A percentile compares a stretch with the other conserved stretches of the same genome.
These are phyloP conservation scores for Phycodurus eques DNA, from an alignment of 2,113 vertebrate genomes.

Conservation along the genomic window DNA sequence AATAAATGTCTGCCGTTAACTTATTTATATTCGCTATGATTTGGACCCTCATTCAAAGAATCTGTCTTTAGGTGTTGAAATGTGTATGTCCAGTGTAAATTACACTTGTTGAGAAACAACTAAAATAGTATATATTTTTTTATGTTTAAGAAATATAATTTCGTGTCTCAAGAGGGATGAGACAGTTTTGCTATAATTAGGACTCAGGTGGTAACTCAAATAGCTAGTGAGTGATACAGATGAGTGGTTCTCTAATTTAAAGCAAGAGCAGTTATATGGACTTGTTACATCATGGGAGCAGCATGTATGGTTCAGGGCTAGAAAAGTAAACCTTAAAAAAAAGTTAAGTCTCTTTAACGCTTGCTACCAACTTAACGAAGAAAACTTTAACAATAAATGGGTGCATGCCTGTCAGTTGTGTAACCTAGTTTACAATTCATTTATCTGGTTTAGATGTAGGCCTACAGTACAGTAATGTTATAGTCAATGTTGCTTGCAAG, in stretches of 20 bases:
- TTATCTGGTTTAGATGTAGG: conserved; percentile 27
- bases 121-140: neutral
- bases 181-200: conserved; percentile 37
- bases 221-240: conserved; percentile 35
- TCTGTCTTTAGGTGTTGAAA: neutral
- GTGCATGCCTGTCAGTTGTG: conserved; percentile 22
- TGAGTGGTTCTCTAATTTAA: conserved; percentile 33
- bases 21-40: no score
- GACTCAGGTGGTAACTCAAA: conserved; percentile 18
- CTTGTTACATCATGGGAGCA: conserved; percentile 31
- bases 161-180: conserved; percentile 5
- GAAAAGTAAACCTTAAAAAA: neutral
- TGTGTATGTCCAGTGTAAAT: neutral
- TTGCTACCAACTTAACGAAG: no score
- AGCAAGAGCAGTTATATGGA: conserved; percentile 50
- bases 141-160: neutral
- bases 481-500: neutral
- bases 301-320: neutral
- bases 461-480: conserved; percentile 3
- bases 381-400: neutral
- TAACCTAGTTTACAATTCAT: conserved; percentile 20
- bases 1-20: no score
- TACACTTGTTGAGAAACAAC: neutral
- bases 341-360: neutral
- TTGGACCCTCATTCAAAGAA: no score